phyloP scores from a whole-genome alignment of 2,797 vertebrate genomes.

The Pantherophis alleghaniensis region DNA sequence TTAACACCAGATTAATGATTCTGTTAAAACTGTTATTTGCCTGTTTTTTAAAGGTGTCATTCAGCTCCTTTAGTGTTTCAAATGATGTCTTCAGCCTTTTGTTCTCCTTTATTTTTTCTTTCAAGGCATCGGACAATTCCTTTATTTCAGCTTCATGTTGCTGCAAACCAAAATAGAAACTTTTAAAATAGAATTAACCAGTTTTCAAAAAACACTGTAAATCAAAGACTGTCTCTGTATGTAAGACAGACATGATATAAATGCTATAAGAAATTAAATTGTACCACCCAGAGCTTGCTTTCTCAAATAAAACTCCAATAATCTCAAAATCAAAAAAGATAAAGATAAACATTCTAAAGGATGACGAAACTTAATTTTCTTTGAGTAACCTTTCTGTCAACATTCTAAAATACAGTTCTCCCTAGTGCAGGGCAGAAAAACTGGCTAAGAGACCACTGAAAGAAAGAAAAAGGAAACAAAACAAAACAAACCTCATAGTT shows the following conservation, averaged over 20 bases:
- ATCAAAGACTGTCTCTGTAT: not conserved
- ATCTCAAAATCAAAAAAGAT: not conserved
- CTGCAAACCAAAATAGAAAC: constrained; percentile 62
- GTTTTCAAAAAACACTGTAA: not conserved
- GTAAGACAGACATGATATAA: not conserved
- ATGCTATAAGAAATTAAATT: not conserved
- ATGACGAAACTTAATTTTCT: not conserved
- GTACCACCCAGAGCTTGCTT: not conserved
- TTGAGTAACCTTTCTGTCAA: not conserved
- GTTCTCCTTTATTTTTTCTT: constrained; percentile 83
- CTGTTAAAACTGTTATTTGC: constrained; percentile 60
- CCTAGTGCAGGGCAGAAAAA: not conserved
- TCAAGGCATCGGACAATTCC: constrained; percentile 78
- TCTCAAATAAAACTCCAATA: not conserved
- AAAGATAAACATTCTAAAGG: not conserved
- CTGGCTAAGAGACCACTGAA: not conserved
- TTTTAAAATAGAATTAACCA: constrained; percentile 33
- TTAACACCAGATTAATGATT: constrained; percentile 3
- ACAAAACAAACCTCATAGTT: not conserved
- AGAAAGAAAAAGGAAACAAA: not conserved
- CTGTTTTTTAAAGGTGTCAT: constrained; percentile 86
- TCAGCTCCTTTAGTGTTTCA: constrained; percentile 82
- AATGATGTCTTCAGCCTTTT: constrained; percentile 84
- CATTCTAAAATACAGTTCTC: not conserved
- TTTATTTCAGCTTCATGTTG: constrained; percentile 77